Evolutionary conservation across 2,888 invertebrate genomes (phyloP).

Genomic region (Candidula unifasciata): DNA sequence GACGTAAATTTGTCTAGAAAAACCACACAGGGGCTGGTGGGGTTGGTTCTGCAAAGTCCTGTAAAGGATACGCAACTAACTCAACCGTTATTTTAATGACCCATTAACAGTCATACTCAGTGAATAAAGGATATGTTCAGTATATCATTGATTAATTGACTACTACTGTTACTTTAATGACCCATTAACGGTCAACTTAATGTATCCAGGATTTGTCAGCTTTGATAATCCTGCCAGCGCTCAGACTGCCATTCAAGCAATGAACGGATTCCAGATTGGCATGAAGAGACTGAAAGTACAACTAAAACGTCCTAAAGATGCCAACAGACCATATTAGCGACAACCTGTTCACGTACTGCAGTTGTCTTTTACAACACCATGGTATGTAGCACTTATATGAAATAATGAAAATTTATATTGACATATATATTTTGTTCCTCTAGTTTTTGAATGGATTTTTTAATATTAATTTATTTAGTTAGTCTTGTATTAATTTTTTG

Average conservation of each 20-base stretch:
- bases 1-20: too few relatives aligned
- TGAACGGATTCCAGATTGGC: slow-evolving; percentile 99
- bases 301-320: slow-evolving; percentile 98
- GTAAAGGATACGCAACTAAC: too few relatives aligned
- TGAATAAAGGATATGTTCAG: slow-evolving; percentile 92
- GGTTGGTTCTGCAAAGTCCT: too few relatives aligned
- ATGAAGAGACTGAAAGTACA: slow-evolving; percentile 99
- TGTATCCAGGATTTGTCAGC: slow-evolving; percentile 93
- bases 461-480: background rate
- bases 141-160: too few relatives aligned
- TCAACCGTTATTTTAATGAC: too few relatives aligned
- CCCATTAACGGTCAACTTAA: background rate
- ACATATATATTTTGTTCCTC: too few relatives aligned
- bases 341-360: background rate
- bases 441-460: background rate
- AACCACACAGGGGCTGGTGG: too few relatives aligned
- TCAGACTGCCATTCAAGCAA: slow-evolving; percentile 98
- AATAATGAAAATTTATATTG: background rate
- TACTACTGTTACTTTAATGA: too few relatives aligned
- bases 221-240: slow-evolving; percentile 99
- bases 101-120: background rate
- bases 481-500: too few relatives aligned
- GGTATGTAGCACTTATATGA: slow-evolving; percentile 6
- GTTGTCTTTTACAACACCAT: background rate
- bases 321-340: slow-evolving; percentile 94